Conservation (phyloP, 2,888 invertebrate species). For the Oligia fasciuncula region DNA sequence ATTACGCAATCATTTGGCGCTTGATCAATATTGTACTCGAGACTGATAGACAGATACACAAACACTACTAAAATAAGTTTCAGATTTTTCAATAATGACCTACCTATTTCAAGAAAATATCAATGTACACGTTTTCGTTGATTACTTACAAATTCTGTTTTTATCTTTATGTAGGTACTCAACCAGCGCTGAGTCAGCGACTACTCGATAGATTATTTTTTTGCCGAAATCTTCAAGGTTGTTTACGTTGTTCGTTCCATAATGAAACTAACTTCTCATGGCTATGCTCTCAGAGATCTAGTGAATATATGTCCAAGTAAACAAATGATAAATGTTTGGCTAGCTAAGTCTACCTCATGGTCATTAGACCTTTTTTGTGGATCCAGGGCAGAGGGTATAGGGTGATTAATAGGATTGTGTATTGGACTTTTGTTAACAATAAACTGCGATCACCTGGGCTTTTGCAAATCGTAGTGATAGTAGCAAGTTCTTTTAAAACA, state of each 20-base stretch:
- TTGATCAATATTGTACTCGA: neutral
- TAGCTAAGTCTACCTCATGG: neutral
- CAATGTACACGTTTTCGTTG: neutral
- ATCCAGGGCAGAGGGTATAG: neutral
- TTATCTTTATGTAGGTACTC: neutral
- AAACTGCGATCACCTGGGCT: too few species aligned
- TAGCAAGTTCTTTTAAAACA: neutral
- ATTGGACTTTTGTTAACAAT: neutral
- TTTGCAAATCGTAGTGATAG: neutral
- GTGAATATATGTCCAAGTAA: neutral
- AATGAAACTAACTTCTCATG: neutral
- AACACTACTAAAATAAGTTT: neutral
- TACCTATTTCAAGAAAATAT: neutral
- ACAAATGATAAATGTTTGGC: neutral
- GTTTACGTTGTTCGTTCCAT: neutral
- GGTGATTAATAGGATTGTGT: neutral
- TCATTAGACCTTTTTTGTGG: neutral
- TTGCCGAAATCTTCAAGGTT: neutral
- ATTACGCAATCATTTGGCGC: constrained; percentile 25
- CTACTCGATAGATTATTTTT: neutral
- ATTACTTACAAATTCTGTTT: constrained; percentile 16
- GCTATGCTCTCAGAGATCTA: neutral
- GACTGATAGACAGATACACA: neutral
- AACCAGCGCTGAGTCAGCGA: constrained; percentile 14
- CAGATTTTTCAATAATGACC: neutral